Evolutionary conservation across 2,888 invertebrate species (phyloP), one percentile per base, ranked within the genome.

Genomic region (Stratiomys singularior): DNA sequence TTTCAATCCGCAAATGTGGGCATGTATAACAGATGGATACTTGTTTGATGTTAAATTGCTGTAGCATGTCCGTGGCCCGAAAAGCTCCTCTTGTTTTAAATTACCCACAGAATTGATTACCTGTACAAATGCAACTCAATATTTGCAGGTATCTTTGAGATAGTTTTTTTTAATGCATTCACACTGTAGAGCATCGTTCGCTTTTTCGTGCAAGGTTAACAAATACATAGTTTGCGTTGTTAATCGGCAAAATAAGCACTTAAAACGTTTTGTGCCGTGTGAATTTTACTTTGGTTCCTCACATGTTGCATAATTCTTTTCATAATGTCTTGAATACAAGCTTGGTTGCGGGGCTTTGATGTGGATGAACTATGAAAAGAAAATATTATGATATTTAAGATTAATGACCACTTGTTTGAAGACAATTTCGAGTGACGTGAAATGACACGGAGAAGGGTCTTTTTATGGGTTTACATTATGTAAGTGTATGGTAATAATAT

Each of bases 141-240:
- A 28, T 66, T 28, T 30, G 27, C 37, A 66, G 37, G 11, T 66
- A 66, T 66, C 66, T 66, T 66, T n/a, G n/a, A n/a, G 37, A 66
- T 30, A 66, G 30, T 37, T 37, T 37, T 66, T 66, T 66, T 66
- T 52, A 37, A 66, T 66, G 66, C 66, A 37, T 66, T 37, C 13
- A n/a, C 30, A 18, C 66, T 21, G 21, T 15, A 37, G 66, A 66
- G 66, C 66, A 28, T 66, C 28, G 66, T 66, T 21, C 66, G 66
- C 66, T 66, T 66, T 66, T 66, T 30, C 37, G 66, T 66, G 66
- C 66, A 66, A 66, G 66, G 66, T 37, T 37, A 52, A 28, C 28
- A 63, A 63, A 63, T 27, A 63, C 27, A 37, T 5, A 37, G 37
- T 37, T 37, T 37, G 37, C 9, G 27, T 23, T 63, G 63, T 52